phyloP scores from a whole-genome alignment of 2,113 vertebrate species.

The Heliornis fulica region DNA sequence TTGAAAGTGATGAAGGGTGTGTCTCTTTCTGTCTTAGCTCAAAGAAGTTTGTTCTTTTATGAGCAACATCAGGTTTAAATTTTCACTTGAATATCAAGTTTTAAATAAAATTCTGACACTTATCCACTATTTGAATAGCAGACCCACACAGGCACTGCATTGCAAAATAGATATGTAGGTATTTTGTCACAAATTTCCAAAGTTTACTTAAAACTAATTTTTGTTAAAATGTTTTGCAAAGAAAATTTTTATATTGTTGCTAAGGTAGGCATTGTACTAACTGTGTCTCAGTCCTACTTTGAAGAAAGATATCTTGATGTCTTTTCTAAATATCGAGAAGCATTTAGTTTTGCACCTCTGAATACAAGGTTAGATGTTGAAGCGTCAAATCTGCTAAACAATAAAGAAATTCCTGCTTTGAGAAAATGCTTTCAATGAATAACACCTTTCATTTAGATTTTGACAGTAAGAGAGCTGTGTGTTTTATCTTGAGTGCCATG shows the following conservation, averaged over 20 bases:
- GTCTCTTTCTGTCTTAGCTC: neutral
- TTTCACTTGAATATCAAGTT: constrained; percentile 31
- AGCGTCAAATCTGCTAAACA: neutral
- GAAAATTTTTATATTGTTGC: neutral
- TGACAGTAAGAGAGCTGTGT: neutral
- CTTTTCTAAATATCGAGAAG: neutral
- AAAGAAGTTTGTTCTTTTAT: neutral
- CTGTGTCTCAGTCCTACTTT: neutral
- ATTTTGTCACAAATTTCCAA: constrained; percentile 6
- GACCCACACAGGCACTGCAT: too few species aligned
- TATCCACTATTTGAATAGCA: neutral
- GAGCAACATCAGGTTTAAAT: constrained; percentile 36
- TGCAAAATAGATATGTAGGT: neutral
- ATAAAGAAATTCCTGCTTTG: neutral
- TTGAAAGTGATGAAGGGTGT: constrained; percentile 12
- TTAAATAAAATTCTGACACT: constrained; percentile 14
- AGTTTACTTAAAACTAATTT: neutral
- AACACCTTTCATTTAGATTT: neutral
- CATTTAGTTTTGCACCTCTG: neutral
- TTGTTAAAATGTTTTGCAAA: neutral
- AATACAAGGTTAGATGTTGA: neutral
- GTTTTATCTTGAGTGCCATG: neutral
- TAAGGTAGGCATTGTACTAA: neutral
- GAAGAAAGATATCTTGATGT: neutral
- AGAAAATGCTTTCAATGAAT: neutral